Evolutionary conservation across 2,888 invertebrate species (phyloP).

Genomic region (Ichneumoninae sp.): DNA sequence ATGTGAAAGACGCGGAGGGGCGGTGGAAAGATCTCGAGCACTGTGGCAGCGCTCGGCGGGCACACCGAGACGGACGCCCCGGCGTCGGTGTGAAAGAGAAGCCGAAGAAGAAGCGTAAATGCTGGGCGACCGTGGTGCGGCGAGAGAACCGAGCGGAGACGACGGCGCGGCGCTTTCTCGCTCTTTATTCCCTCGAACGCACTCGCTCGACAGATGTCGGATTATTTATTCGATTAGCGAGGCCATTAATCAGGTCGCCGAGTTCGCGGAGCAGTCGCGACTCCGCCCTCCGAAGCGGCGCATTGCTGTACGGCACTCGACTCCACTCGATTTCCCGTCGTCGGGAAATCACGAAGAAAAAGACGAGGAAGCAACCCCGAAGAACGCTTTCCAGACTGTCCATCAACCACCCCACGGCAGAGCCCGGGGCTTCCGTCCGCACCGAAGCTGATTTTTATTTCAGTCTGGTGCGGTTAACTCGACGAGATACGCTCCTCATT

Average conservation of each 20-base stretch:
- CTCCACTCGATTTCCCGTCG: constrained; percentile 56
- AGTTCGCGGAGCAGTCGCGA: constrained; percentile 54
- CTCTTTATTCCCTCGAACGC: constrained; percentile 71
- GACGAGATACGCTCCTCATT: not conserved
- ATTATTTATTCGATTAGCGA: constrained; percentile 80
- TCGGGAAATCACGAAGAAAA: constrained; percentile 57
- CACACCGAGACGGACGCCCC: constrained; percentile 29
- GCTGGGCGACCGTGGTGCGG: constrained; percentile 29
- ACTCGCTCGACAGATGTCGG: constrained; percentile 81
- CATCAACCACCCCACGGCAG: constrained; percentile 15
- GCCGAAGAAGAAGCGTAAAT: constrained; percentile 56
- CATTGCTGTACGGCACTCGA: constrained; percentile 40
- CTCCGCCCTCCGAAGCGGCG: constrained; percentile 27
- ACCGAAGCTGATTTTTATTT: constrained; percentile 4
- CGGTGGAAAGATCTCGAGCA: constrained; percentile 48
- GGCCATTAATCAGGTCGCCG: constrained; percentile 77
- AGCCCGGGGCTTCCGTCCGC: not conserved
- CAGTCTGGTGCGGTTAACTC: not conserved
- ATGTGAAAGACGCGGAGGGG: constrained; percentile 51
- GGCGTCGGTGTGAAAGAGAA: constrained; percentile 58
- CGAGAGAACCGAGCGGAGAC: constrained; percentile 53
- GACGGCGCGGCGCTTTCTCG: constrained; percentile 55
- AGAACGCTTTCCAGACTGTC: constrained; percentile 36
- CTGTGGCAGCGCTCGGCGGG: constrained; percentile 26
- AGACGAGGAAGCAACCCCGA: constrained; percentile 27